Conservation (phyloP, 1,140 invertebrate genomes). For the Cotesia vestalis region DNA sequence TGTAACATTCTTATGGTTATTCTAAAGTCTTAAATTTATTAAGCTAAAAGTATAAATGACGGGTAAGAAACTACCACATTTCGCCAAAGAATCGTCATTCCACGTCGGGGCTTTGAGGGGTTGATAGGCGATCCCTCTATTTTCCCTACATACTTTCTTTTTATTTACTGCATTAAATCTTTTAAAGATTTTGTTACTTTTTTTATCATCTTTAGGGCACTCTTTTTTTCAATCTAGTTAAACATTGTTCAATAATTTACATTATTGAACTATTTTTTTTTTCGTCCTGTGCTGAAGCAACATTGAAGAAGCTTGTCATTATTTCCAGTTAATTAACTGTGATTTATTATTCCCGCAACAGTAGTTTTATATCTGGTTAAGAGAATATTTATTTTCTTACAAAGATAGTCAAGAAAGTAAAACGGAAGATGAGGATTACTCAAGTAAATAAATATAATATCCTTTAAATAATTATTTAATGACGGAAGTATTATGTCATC, state of each 20-base stretch:
- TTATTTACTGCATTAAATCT: slow-evolving; percentile 3
- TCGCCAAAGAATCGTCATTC: slow-evolving; percentile 56
- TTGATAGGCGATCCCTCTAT: slow-evolving; percentile 18
- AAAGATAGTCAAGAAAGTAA: slow-evolving; percentile 30
- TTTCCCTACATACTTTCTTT: slow-evolving; percentile 22
- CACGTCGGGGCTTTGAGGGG: slow-evolving; percentile 48
- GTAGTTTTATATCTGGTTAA: not conserved
- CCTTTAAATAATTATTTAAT: not conserved
- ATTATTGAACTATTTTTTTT: slow-evolving; percentile 11
- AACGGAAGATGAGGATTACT: slow-evolving; percentile 36
- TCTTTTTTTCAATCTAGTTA: slow-evolving; percentile 1
- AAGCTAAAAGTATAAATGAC: slow-evolving; percentile 66
- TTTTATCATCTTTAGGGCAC: not conserved
- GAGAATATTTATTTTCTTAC: slow-evolving; percentile 13
- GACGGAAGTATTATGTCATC: no score
- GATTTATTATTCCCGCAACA: slow-evolving; percentile 10
- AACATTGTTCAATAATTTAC: slow-evolving; percentile 7
- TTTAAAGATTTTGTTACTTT: slow-evolving; percentile 3
- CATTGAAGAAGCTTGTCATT: slow-evolving; percentile 11
- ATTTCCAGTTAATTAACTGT: slow-evolving; percentile 1
- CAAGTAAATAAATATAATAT: not conserved
- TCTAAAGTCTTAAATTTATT: slow-evolving; percentile 60
- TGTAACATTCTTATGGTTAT: slow-evolving; percentile 26
- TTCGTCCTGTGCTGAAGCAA: slow-evolving; percentile 23
- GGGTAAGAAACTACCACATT: slow-evolving; percentile 66